Evolutionary conservation across 2,113 vertebrate genomes (phyloP).

Genomic region (Cynopterus brachyotis): DNA sequence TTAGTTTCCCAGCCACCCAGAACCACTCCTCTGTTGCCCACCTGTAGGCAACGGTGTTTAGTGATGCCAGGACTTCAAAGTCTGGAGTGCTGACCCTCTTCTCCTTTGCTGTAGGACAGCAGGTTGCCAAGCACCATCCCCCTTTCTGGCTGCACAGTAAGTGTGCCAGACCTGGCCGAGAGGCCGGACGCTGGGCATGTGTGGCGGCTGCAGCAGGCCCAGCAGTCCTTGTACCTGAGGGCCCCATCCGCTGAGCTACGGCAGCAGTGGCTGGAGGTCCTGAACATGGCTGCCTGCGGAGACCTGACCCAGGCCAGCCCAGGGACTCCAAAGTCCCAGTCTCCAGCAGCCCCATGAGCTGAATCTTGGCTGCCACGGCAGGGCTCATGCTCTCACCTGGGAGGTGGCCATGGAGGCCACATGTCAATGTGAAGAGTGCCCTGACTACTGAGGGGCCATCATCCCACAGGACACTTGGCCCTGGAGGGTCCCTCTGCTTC

Average conservation of each 20-base stretch:
- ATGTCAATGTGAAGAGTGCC: background rate
- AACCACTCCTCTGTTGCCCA: background rate
- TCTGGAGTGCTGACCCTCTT: background rate
- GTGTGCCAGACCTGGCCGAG: conserved; percentile 77
- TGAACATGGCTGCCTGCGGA: conserved; percentile 84
- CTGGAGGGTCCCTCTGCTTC: background rate
- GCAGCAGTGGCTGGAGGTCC: conserved; percentile 89
- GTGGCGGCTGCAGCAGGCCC: conserved; percentile 88
- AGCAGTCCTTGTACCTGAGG: conserved; percentile 88
- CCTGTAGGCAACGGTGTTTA: background rate
- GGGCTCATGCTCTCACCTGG: background rate
- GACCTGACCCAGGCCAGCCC: conserved; percentile 78
- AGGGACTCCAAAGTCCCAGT: conserved; percentile 78
- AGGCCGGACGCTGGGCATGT: conserved; percentile 84
- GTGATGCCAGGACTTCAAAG: background rate
- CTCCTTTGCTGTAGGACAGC: conserved; percentile 82
- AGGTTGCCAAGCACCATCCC: conserved; percentile 82
- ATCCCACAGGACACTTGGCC: background rate
- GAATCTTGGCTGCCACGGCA: background rate
- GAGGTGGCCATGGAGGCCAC: background rate
- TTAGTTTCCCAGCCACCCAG: background rate
- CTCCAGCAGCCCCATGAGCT: background rate
- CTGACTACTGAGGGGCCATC: background rate
- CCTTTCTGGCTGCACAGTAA: conserved; percentile 88
- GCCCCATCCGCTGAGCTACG: conserved; percentile 87